phyloP scores from a whole-genome alignment of 2,888 invertebrate species.

The Xestia xanthographa region DNA sequence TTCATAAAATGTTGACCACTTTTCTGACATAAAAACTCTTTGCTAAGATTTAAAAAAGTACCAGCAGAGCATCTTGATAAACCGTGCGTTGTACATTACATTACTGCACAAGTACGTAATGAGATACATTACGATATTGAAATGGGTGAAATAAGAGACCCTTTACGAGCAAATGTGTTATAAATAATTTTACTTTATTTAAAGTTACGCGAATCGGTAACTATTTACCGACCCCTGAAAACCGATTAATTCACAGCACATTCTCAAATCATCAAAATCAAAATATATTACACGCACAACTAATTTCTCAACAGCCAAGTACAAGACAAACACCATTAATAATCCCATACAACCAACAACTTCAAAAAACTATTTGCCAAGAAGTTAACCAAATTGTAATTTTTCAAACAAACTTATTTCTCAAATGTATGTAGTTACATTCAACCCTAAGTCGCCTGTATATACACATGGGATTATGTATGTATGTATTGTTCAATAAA shows the following conservation, averaged over 20 bases:
- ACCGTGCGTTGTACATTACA: no score
- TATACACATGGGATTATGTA: conserved; percentile 76
- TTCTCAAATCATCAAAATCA: conserved; percentile 48
- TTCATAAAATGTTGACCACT: no score
- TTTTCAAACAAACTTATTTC: conserved; percentile 81
- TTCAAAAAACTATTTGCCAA: conserved; percentile 72
- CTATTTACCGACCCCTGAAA: background rate
- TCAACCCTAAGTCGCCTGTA: conserved; percentile 71
- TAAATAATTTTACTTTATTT: no score
- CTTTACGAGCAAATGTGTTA: no score
- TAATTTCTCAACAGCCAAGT: conserved; percentile 58
- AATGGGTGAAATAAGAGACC: no score
- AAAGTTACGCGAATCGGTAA: background rate
- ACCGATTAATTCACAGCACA: conserved; percentile 13
- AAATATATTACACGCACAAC: conserved; percentile 50
- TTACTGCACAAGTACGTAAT: no score
- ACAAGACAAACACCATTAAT: conserved; percentile 80
- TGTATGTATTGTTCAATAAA: conserved; percentile 76
- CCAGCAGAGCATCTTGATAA: no score
- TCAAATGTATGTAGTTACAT: conserved; percentile 65
- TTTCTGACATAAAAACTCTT: no score
- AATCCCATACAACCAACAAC: conserved; percentile 65
- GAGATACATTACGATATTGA: no score
- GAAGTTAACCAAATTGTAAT: conserved; percentile 85
- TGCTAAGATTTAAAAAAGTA: no score